phyloP scores from a whole-genome alignment of 2,888 invertebrate genomes.

The Teinopalpus imperialis region DNA sequence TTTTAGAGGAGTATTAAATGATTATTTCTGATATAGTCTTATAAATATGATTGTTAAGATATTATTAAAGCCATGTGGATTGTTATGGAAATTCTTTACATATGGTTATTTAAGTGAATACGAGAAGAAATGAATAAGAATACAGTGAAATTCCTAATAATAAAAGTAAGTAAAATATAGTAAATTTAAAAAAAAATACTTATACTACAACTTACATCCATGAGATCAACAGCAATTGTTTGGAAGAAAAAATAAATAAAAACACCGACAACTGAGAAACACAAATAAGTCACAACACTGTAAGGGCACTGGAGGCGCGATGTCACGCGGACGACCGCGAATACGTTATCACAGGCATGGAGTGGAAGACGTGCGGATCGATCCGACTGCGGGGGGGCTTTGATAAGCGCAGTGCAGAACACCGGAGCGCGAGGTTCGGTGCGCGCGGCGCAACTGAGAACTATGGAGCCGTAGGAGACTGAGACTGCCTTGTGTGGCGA shows the following conservation, averaged over 20 bases:
- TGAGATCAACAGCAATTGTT: slow-evolving; percentile 22
- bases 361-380: slow-evolving; percentile 69
- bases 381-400: slow-evolving; percentile 66
- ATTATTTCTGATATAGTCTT: too few relatives aligned
- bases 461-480: slow-evolving; percentile 28
- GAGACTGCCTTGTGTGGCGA: slow-evolving; percentile 21
- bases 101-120: too few relatives aligned
- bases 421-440: slow-evolving; percentile 49
- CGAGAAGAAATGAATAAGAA: too few relatives aligned
- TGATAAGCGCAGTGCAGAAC: slow-evolving; percentile 55
- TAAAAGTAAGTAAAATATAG: too few relatives aligned
- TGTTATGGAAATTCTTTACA: too few relatives aligned
- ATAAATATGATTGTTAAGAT: too few relatives aligned
- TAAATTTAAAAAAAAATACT: too few relatives aligned
- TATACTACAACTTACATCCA: slow-evolving; percentile 29
- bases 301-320: slow-evolving; percentile 55
- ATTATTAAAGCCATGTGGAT: too few relatives aligned
- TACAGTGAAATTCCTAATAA: too few relatives aligned
- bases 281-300: slow-evolving; percentile 48
- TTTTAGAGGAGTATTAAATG: too few relatives aligned
- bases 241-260: slow-evolving; percentile 31
- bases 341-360: slow-evolving; percentile 53
- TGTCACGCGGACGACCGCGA: slow-evolving; percentile 52
- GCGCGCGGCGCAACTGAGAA: slow-evolving; percentile 67
- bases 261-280: slow-evolving; percentile 40